Base-by-base conservation (phyloP, 2,797 vertebrate species). In the Trematomus bernacchii region DNA sequence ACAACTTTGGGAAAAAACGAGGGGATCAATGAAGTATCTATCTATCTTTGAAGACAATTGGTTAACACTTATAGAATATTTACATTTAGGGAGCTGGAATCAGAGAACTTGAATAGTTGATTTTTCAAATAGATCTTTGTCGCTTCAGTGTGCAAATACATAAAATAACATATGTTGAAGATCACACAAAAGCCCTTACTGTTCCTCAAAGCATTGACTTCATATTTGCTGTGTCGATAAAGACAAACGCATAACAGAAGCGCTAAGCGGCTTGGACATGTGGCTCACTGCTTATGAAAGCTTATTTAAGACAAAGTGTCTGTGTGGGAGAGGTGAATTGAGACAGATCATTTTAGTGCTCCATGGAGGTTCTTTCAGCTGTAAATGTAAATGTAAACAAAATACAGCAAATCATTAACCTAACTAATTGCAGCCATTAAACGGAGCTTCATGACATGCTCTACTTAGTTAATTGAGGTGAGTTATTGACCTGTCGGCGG, bases 401-500 rank as follows among this genome's bases (percentile, higher is more conserved):
- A 87, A 76, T 43, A 47, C 66, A 73, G 60, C 78, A 78, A 85
- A 82, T 89, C 78, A 84, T 89, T 89, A 84, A 83, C 78, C 62
- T 77, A 27, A 40, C 72, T 84, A 77, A 85, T 66, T 80, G 66
- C 73, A 63, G 71, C 79, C 64, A 71, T 90, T 87, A 87, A 87
- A 66, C 5, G 58, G 52, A 57, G 70, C 65, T 69, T 71, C 16
- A 5, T 82, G 87, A 79, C 72, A 70, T 62, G 70, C 76, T 86
- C 73, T 57, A 61, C 73, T 86, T 84, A 59, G 84, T 85, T 88
- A 82, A 90, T 74, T 86, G 72, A 76, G 70, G 79, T 79, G 80
- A 89, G 80, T 83, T 91, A 89, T 90, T 59, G 86, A 87, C 91
- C 86, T 48, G 72, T 79, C 75, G 47, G 63, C 55, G 16, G 46